These are phyloP conservation scores for Falcunculus frontatus DNA, from an alignment of 2,113 vertebrate species.

Conservation along the genomic window DNA sequence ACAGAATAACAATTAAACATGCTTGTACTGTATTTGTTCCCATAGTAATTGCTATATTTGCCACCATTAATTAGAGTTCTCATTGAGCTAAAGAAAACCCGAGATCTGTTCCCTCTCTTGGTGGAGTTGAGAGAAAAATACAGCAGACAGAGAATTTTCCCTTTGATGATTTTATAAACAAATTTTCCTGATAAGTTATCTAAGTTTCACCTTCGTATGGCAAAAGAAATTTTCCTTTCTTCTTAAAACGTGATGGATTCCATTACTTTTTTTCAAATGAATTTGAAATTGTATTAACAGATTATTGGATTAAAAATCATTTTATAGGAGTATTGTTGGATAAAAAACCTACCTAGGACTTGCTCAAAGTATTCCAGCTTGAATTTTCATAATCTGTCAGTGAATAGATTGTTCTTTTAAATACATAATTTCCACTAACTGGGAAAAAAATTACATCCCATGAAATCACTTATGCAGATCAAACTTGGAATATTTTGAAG, in stretches of 20 bases:
- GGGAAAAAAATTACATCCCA: not conserved
- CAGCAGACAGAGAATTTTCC: not conserved
- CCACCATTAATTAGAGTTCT: not conserved
- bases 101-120: not conserved
- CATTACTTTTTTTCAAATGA: not conserved
- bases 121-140: not conserved
- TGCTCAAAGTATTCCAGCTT: not conserved
- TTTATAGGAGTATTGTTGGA: not conserved
- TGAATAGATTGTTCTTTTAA: not conserved
- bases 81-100: not conserved
- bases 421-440: not conserved
- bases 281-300: not conserved
- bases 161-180: not conserved
- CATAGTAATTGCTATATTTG: not conserved
- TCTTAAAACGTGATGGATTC: not conserved
- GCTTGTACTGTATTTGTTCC: not conserved
- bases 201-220: not conserved
- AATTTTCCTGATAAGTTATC: not conserved
- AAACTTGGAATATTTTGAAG: not conserved
- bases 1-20: slow-evolving; percentile 1
- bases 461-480: not conserved
- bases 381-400: not conserved
- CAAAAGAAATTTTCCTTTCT: not conserved
- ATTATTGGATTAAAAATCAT: not conserved
- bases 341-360: not conserved